Conservation (phyloP, 2,797 vertebrate genomes). For the Salarias fasciatus region DNA sequence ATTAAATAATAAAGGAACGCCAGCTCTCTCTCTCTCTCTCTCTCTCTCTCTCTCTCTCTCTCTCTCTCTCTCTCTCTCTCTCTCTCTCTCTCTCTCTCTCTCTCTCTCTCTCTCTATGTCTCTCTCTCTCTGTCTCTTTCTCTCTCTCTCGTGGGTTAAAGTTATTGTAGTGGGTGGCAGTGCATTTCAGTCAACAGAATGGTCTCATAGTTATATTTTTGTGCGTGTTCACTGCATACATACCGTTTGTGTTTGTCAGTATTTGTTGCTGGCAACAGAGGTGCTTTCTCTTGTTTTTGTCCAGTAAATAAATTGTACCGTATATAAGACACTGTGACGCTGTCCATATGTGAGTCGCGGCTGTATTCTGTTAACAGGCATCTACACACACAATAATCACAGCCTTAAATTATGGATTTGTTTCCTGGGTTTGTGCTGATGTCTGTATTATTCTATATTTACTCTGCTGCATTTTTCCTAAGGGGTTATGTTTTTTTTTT, state of each 20-base stretch:
- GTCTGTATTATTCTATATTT: constrained; percentile 31
- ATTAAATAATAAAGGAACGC: too few relatives aligned
- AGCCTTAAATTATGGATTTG: constrained; percentile 3
- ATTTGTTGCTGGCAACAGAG: neutral
- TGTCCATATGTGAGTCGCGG: neutral
- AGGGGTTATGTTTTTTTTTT: constrained; percentile 17
- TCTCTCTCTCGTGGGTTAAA: constrained; percentile 28
- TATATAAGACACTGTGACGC: too few relatives aligned
- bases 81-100: too few relatives aligned
- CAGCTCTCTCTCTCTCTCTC: too few relatives aligned
- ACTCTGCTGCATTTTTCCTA: constrained; percentile 31
- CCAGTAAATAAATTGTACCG: too few relatives aligned
- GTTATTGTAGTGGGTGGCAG: constrained; percentile 25
- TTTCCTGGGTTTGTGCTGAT: constrained; percentile 23
- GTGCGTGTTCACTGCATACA: constrained; percentile 12
- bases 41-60: too few relatives aligned
- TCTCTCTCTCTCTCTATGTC: too few relatives aligned
- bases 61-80: too few relatives aligned
- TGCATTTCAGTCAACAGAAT: constrained; percentile 35
- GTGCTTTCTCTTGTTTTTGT: too few relatives aligned
- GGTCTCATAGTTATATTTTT: constrained; percentile 21
- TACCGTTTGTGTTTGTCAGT: neutral
- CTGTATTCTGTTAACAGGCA: constrained; percentile 2
- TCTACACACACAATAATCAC: constrained; percentile 1
- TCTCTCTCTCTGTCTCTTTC: constrained; percentile 25